Evolutionary conservation across 2,888 invertebrate species (phyloP).

Genomic region (Thalpophila matura): DNA sequence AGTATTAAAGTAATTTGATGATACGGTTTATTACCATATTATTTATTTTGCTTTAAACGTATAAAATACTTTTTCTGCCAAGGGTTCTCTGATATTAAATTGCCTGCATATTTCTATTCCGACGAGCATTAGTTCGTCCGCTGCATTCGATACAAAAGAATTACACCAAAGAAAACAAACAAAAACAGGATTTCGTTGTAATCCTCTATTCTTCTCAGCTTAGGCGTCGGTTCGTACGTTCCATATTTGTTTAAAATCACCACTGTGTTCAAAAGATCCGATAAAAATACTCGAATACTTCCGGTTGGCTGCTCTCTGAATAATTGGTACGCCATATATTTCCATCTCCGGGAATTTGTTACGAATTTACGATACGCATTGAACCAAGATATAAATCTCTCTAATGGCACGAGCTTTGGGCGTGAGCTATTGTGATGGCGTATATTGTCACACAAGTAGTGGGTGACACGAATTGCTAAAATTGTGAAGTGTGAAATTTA

Average conservation of each 20-base stretch:
- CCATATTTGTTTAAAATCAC: constrained; percentile 87
- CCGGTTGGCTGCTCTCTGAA: constrained; percentile 84
- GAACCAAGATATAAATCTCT: constrained; percentile 85
- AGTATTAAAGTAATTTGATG: neutral
- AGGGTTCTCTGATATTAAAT: constrained; percentile 45
- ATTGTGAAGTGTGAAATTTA: constrained; percentile 67
- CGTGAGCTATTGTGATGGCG: constrained; percentile 80
- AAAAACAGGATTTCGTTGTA: constrained; percentile 89
- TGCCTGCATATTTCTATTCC: constrained; percentile 54
- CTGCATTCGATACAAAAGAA: constrained; percentile 77
- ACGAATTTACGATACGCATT: constrained; percentile 83
- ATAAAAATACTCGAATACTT: constrained; percentile 86
- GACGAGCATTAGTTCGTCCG: constrained; percentile 39
- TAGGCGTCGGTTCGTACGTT: constrained; percentile 79
- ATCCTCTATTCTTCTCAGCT: constrained; percentile 85
- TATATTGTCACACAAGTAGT: constrained; percentile 78
- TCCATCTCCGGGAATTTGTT: constrained; percentile 81
- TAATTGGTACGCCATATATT: constrained; percentile 88
- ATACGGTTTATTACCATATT: constrained; percentile 1
- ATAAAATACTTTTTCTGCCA: constrained; percentile 9
- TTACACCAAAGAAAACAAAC: constrained; percentile 88
- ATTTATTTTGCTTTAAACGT: constrained; percentile 20
- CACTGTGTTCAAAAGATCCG: constrained; percentile 78
- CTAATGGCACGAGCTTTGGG: constrained; percentile 83
- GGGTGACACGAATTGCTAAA: constrained; percentile 63